Percentiles rank a stretch among this genome's conserved stretches.
Evolutionary conservation across 1,140 invertebrate genomes (phyloP).

Genomic region (Diabrotica virgifera): DNA sequence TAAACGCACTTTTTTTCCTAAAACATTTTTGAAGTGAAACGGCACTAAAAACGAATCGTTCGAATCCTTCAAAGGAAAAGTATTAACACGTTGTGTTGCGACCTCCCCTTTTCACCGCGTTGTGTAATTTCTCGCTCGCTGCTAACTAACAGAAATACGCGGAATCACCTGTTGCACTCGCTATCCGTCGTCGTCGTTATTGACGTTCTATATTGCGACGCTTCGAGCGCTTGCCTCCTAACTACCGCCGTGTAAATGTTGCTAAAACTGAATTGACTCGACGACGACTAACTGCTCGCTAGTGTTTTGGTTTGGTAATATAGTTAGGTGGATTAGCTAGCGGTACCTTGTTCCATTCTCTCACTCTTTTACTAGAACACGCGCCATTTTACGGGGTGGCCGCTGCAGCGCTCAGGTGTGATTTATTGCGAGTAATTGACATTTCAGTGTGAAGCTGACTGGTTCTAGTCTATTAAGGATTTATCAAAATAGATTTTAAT

Average conservation of each 20-base stretch:
- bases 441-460: too few species aligned
- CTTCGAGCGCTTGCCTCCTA: neutral
- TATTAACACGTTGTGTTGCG: neutral
- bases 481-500: too few species aligned
- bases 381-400: slow-evolving; percentile 4
- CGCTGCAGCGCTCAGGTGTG: too few species aligned
- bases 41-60: too few species aligned
- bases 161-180: neutral
- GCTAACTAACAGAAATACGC: too few species aligned
- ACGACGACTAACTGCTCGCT: slow-evolving; percentile 8
- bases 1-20: neutral
- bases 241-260: neutral
- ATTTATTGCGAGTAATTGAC: too few species aligned
- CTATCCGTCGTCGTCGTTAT: neutral
- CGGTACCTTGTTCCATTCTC: slow-evolving; percentile 32
- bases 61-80: neutral
- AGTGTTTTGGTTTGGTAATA: neutral
- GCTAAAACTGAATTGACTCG: neutral
- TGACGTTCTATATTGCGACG: slow-evolving; percentile 22
- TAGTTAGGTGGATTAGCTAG: slow-evolving; percentile 19
- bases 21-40: too few species aligned
- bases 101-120: too few species aligned
- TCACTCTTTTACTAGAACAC: slow-evolving; percentile 13
- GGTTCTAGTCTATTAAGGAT: too few species aligned
- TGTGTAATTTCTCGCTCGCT: too few species aligned